Evolutionary conservation across 2,888 invertebrate genomes (phyloP).

Genomic region (Busseola fusca): DNA sequence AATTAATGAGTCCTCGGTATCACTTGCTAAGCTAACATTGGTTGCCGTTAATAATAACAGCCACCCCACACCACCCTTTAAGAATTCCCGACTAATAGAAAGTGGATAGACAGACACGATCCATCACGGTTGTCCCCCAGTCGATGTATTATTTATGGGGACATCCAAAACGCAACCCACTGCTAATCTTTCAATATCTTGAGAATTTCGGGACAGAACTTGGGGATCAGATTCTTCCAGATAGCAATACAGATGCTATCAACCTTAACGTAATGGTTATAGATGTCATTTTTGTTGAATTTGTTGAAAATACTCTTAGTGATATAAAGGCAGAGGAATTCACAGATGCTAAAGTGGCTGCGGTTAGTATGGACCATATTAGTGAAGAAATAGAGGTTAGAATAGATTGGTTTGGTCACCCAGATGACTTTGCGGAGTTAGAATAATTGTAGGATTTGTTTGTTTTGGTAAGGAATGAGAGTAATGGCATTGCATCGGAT

Average conservation of each 20-base stretch:
- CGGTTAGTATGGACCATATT: constrained; percentile 63
- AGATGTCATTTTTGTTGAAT: constrained; percentile 68
- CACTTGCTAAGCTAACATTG: constrained; percentile 85
- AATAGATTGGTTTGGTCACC: constrained; percentile 54
- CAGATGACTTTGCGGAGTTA: constrained; percentile 69
- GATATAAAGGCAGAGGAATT: constrained; percentile 72
- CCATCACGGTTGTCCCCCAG: constrained; percentile 84
- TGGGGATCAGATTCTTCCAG: constrained; percentile 71
- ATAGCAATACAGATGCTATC: constrained; percentile 47
- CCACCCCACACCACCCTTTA: constrained; percentile 86
- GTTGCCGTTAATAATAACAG: constrained; percentile 82
- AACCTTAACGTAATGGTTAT: constrained; percentile 66
- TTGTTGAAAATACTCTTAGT: constrained; percentile 59
- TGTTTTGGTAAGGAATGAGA: constrained; percentile 84
- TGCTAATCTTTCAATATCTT: constrained; percentile 89
- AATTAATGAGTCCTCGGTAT: constrained; percentile 80
- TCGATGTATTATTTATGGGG: constrained; percentile 88
- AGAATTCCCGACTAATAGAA: constrained; percentile 88
- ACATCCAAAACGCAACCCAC: constrained; percentile 82
- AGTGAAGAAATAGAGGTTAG: constrained; percentile 60
- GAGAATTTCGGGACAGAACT: constrained; percentile 84
- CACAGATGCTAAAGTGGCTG: constrained; percentile 67
- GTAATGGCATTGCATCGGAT: constrained; percentile 83
- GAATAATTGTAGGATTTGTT: constrained; percentile 88
- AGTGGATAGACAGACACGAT: constrained; percentile 86